These are phyloP conservation scores for Cheumatopsyche charites DNA, from an alignment of 1,140 invertebrate species.

Conservation along the genomic window DNA sequence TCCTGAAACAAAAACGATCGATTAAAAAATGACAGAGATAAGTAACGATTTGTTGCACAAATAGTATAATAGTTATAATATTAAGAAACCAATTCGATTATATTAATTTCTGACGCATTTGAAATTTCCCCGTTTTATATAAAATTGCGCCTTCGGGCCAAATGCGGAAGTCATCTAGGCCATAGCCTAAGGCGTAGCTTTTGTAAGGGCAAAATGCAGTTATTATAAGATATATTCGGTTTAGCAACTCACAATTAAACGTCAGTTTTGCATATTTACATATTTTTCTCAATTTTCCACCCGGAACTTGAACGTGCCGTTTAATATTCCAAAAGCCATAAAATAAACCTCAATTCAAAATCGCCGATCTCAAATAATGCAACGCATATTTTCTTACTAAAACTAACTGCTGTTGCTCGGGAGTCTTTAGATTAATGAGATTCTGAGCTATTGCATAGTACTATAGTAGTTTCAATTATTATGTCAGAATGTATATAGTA, in stretches of 20 bases:
- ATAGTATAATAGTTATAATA: background rate
- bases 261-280: no score
- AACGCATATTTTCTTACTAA: no score
- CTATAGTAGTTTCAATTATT: no score
- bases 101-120: background rate
- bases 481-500: no score
- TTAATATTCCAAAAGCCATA: no score
- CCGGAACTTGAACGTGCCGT: no score
- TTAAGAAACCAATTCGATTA: background rate
- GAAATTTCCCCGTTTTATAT: slow-evolving; percentile 9
- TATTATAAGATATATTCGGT: slow-evolving; percentile 8
- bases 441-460: no score
- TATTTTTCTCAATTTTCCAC: no score
- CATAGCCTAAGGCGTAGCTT: background rate
- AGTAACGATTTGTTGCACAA: background rate
- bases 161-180: slow-evolving; percentile 13
- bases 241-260: slow-evolving; percentile 10
- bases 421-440: no score
- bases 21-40: slow-evolving; percentile 11
- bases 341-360: no score
- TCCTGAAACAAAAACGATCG: slow-evolving; percentile 36
- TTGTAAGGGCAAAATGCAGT: background rate
- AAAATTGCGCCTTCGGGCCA: background rate
- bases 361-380: no score
- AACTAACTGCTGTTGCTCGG: no score